Evolutionary conservation across 2,113 vertebrate species (phyloP).

Genomic region (Thamnophis sirtalis): DNA sequence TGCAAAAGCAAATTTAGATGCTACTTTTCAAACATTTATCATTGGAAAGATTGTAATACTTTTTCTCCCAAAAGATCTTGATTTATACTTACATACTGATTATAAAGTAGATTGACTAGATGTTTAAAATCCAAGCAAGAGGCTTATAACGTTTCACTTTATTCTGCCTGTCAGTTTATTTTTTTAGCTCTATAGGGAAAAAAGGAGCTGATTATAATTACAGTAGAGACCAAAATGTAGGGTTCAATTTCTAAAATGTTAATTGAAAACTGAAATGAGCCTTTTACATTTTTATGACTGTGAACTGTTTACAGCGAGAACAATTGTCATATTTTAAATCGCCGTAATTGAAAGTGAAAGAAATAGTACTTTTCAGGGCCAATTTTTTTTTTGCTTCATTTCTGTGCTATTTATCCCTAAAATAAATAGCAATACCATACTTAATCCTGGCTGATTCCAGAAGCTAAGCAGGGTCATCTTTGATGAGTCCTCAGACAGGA

Average conservation of each 20-base stretch:
- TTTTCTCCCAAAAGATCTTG: conserved; percentile 60
- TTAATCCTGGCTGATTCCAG: background rate
- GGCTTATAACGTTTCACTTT: conserved; percentile 57
- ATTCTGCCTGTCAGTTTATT: conserved; percentile 52
- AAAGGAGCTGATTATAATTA: conserved; percentile 66
- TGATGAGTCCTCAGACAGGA: background rate
- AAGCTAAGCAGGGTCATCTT: background rate
- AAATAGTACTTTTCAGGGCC: background rate
- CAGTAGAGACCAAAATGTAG: conserved; percentile 46
- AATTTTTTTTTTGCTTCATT: background rate
- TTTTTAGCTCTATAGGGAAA: conserved; percentile 55
- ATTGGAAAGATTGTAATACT: conserved; percentile 45
- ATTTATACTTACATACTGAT: conserved; percentile 49
- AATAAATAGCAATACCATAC: background rate
- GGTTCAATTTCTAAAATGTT: conserved; percentile 46
- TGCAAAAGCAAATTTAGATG: background rate
- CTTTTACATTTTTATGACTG: conserved; percentile 1
- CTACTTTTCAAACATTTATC: background rate
- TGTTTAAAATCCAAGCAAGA: conserved; percentile 58
- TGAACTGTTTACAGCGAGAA: conserved; percentile 10
- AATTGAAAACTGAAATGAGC: conserved; percentile 42
- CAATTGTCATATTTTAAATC: conserved; percentile 29
- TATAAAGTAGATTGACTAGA: conserved; percentile 68
- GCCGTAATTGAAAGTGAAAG: background rate
- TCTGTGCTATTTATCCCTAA: background rate